Evolutionary conservation across 2,797 vertebrate species (phyloP), one percentile per base, ranked within the genome.

Genomic region (Fringilla coelebs): DNA sequence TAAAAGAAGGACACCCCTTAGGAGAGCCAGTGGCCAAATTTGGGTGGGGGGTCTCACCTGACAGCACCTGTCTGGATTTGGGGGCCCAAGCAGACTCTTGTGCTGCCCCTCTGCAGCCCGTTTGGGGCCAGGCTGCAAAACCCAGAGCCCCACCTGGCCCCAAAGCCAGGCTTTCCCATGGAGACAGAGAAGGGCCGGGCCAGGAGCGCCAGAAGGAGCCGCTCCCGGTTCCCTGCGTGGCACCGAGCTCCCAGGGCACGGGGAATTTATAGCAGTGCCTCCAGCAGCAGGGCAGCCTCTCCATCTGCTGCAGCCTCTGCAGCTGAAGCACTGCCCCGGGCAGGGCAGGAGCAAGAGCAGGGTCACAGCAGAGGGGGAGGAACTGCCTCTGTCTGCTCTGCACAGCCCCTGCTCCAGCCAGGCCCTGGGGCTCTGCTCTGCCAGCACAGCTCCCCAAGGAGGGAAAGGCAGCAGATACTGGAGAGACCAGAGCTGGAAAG

Each of bases 161-260:
- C 0, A 10, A 25, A 4, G 4, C 31, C 11, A 4, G 2, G 0
- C 6, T 84, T 51, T 1, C 1, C 20, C 1, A 0, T 0, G 11
- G 20, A 46, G 38, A 25, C 6, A 2, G 90, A 38, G n/a, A 68
- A 70, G 22, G 28, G 38, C 46, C 1, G 3, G 36, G 18, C 21
- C 48, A 0, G 0, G 36, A 70, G 61, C 4, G 1, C 54, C 72
- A 82, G 54, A 10, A 92, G 32, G 76, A 80, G 90, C 45, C 1
- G 18, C 14, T 49, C 46, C 12, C 46, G 3, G 14, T 18, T 49
- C 46, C 12, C 41, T 4, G 14, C 3, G 6, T 4, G 5, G 66
- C 74, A 46, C 9, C 1, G 1, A 26, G 58, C 89, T 92, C 66
- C 0, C 25, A 68, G 91, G 89, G 85, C 80, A 57, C 1, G 0